Percentiles rank a stretch among this genome's conserved stretches.
Conservation (phyloP, 2,113 vertebrate species). For the Oreochromis aureus region DNA sequence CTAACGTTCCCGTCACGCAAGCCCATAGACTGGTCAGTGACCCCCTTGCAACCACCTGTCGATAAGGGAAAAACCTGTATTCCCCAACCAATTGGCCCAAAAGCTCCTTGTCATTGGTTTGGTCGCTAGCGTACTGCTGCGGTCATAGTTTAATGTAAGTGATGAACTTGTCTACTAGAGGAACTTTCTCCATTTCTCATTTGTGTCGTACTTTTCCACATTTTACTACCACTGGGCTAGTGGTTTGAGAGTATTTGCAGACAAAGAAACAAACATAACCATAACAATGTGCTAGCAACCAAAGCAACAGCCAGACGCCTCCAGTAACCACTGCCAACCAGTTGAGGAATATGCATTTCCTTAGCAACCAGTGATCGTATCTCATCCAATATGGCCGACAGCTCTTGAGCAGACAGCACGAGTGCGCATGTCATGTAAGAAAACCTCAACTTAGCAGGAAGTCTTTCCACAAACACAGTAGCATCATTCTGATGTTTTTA, state of each 20-base stretch:
- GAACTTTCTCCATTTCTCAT: not conserved
- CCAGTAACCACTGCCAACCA: not conserved
- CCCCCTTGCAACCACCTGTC: not conserved
- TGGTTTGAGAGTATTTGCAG: not conserved
- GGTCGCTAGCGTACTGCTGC: rapidly evolving
- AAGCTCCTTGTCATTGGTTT: not conserved
- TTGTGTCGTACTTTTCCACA: not conserved
- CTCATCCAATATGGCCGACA: not conserved
- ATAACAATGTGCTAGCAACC: not conserved
- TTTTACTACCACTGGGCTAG: not conserved
- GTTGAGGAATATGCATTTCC: not conserved
- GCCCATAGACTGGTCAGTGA: not conserved
- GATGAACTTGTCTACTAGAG: not conserved
- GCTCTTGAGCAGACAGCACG: not conserved
- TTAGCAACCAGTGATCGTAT: not conserved
- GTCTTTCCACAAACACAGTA: not conserved
- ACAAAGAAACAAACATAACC: not conserved
- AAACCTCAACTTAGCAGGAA: not conserved
- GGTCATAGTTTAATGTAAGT: not conserved
- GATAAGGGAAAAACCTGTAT: not conserved
- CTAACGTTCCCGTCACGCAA: not conserved
- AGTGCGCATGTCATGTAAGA: not conserved
- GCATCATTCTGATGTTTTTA: not conserved
- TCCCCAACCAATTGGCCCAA: not conserved
- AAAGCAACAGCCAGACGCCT: not conserved